phyloP scores from a whole-genome alignment of 2,888 invertebrate species.

The Orchesellides sinensis region DNA sequence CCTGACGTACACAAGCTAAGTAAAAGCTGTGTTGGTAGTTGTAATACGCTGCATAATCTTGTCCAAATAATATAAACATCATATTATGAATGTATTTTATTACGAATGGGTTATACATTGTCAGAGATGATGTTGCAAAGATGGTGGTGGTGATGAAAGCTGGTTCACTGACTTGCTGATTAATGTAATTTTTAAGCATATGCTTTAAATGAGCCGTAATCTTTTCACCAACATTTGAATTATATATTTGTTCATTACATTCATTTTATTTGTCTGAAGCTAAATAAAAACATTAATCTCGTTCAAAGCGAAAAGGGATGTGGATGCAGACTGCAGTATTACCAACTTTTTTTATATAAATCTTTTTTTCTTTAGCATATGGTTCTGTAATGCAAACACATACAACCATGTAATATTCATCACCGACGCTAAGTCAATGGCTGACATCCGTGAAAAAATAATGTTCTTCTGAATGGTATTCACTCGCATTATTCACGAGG shows the following conservation, averaged over 20 bases:
- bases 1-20: background rate
- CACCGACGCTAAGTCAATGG: constrained; percentile 64
- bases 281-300: constrained; percentile 63
- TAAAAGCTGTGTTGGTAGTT: background rate
- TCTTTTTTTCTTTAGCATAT: constrained; percentile 2
- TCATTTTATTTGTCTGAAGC: constrained; percentile 8
- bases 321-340: constrained; percentile 16
- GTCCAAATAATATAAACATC: background rate
- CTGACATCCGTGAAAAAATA: constrained; percentile 68
- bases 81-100: background rate
- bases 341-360: constrained; percentile 16
- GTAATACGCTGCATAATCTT: background rate
- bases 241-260: constrained; percentile 23
- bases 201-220: constrained; percentile 58
- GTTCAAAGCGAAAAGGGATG: background rate
- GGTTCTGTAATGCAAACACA: background rate
- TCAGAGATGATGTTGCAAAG: background rate
- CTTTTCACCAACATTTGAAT: constrained; percentile 46
- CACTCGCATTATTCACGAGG: constrained; percentile 54
- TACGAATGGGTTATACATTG: background rate
- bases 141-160: constrained; percentile 15
- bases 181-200: constrained; percentile 58
- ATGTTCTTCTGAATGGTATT: constrained; percentile 47
- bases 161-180: constrained; percentile 58
- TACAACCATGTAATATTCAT: constrained; percentile 39